Evolutionary conservation across 2,888 invertebrate species (phyloP), one percentile per base, ranked within the genome.

Genomic region (Lasius fuliginosus): DNA sequence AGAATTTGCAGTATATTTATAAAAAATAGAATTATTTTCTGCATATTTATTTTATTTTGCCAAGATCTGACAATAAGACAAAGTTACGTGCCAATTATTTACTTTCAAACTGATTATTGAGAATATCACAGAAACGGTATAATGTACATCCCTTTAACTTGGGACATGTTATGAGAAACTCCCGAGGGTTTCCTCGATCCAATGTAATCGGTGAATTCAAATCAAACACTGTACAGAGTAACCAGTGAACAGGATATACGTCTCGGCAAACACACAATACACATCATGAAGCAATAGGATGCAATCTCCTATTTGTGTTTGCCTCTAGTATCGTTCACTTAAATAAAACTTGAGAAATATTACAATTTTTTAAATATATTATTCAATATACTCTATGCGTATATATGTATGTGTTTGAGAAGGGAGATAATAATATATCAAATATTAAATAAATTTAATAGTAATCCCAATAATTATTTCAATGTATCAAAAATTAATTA

Each of bases 51-150:
- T 67, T 12, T 27, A 67, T 30, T 40, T 30, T 15, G 27, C 11
- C 23, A 68, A 69, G 64, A 69, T 82, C 11, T 36, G 0, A 11
- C 27, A 56, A 46, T 40, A 56, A 77, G 83, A 79, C 71, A 83
- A 62, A 79, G 64, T 82, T 83, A 58, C 12, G 30, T 49, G 74
- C 85, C 85, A 90, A 88, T 89, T 89, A 89, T 84, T 75, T 74
- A 85, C 86, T 89, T 87, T 65, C 69, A 87, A 89, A 90, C 83
- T 90, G 83, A 87, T 88, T 90, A 88, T 85, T 83, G 64, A 60
- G 49, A 49, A 71, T 33, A 76, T 71, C 73, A 67, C 76, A 67
- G 60, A 23, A 76, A 81, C 56, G 46, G 36, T 71, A 67, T 36
- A 75, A 76, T 46, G 82, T 83, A 62, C 68, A 75, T 87, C 82